A percentile compares a stretch with the other conserved stretches of the same genome.
These are phyloP conservation scores for Callosobruchus maculatus DNA, from an alignment of 2,888 invertebrate genomes.

Conservation along the genomic window DNA sequence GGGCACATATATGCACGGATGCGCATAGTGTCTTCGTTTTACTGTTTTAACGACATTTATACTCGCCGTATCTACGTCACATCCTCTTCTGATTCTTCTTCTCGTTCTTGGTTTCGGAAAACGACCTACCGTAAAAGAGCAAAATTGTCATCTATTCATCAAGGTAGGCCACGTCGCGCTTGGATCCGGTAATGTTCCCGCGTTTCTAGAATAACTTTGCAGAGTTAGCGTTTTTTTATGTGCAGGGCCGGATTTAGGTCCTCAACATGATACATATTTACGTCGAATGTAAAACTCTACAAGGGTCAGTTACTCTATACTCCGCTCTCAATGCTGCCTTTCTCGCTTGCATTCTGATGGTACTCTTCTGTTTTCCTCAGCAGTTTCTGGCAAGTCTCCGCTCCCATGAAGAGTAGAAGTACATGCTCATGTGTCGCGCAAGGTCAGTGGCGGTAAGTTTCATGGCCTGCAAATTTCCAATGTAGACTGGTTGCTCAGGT, in stretches of 20 bases:
- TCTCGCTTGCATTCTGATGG: too few species aligned
- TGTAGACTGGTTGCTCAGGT: too few species aligned
- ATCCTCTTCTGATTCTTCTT: conserved; percentile 1
- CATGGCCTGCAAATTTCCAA: too few species aligned
- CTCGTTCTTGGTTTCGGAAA: conserved; percentile 6
- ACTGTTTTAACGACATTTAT: neutral
- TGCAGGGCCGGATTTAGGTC: neutral
- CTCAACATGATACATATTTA: too few species aligned
- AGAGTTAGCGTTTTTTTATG: neutral
- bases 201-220: neutral
- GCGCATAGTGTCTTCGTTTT: neutral
- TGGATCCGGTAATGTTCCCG: neutral
- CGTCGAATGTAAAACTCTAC: too few species aligned
- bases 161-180: neutral
- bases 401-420: too few species aligned
- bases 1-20: neutral
- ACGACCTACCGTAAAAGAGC: conserved; percentile 10
- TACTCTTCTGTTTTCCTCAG: too few species aligned
- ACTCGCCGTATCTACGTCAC: neutral
- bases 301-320: too few species aligned
- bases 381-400: too few species aligned
- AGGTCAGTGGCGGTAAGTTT: too few species aligned
- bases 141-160: conserved; percentile 10
- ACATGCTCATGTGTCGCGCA: too few species aligned
- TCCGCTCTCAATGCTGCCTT: too few species aligned